phyloP scores from a whole-genome alignment of 2,888 invertebrate species.

The Belgica antarctica region DNA sequence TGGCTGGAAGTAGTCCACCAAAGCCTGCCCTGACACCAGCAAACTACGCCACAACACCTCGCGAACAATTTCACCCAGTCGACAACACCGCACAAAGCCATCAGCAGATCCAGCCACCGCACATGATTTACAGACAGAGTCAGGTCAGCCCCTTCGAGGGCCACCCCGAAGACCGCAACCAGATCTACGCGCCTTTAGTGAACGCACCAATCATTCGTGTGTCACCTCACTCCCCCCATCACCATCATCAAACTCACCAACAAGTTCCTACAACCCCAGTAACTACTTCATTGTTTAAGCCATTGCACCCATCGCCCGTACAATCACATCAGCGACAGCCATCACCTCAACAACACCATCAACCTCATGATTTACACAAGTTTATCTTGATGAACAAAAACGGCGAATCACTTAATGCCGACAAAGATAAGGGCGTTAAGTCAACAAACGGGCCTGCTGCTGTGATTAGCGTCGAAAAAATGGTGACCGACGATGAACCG shows the following conservation, averaged over 20 bases:
- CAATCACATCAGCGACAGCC: constrained; percentile 36
- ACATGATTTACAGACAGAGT: constrained; percentile 21
- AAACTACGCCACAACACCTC: not conserved
- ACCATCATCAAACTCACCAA: too few relatives aligned
- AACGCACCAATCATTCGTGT: constrained; percentile 13
- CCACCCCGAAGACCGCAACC: not conserved
- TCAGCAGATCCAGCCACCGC: not conserved
- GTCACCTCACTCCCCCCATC: constrained; percentile 17
- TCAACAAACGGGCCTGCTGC: not conserved
- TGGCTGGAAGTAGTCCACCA: constrained; percentile 9
- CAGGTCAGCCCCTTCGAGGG: constrained; percentile 28
- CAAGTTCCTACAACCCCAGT: constrained; percentile 42
- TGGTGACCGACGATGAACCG: constrained; percentile 27
- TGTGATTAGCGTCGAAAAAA: constrained; percentile 37
- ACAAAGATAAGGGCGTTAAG: constrained; percentile 30
- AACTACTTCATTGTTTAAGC: constrained; percentile 39
- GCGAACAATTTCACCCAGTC: constrained; percentile 14
- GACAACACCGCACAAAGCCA: not conserved
- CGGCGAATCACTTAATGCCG: constrained; percentile 31
- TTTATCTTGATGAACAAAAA: constrained; percentile 40
- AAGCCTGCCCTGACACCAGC: constrained; percentile 1
- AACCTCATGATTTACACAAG: constrained; percentile 41
- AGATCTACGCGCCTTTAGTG: not conserved
- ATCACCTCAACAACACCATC: constrained; percentile 41
- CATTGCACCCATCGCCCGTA: constrained; percentile 39